Base-by-base conservation (phyloP, 2,888 invertebrate species). In the Sinhomidia bicolor region DNA sequence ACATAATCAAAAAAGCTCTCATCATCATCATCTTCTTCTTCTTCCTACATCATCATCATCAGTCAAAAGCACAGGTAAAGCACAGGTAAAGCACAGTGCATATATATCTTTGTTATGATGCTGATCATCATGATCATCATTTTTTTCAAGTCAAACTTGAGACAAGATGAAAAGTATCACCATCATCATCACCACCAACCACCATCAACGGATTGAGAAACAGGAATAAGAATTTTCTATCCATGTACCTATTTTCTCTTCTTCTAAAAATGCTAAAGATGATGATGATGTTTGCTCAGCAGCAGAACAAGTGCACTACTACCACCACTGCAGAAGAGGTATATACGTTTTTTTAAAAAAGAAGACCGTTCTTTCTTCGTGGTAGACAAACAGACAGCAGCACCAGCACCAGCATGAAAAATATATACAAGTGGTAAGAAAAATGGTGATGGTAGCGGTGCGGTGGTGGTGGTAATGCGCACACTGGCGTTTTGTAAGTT, bases 371-470 rank as follows among this genome's bases (percentile, higher is more conserved):
- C 10, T 57, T 26, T 12, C 26, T 26, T 60, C 1, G 23, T 60
- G 60, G 9, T 60, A 60, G 60, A 60, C 60, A 60, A 60, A 26
- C 60, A 60, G 26, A 17, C 60, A 60, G 20, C 51, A 51, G n/a
- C 41, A 41, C 5, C 41, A 41, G 41, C 41, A 41, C 6, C 41
- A 47, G 12, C 47, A 12, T 7, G 47, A 10, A 47, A 47, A 47
- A 7, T 36, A 36, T 36, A 36, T 36, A 36, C 7, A 36, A 7
- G 36, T 36, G 36, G 36, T n/a, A n/a, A n/a, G n/a, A n/a, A n/a
- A n/a, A n/a, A n/a, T n/a, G n/a, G n/a, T n/a, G n/a, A n/a, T n/a
- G n/a, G n/a, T n/a, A n/a, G n/a, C n/a, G n/a, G n/a, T n/a, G n/a
- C 36, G 36, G 36, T 36, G 36, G 36, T 36, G 36, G 36, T 36